Evolutionary conservation across 2,113 vertebrate species (phyloP).

Genomic region (Tricholaema leucomelas): DNA sequence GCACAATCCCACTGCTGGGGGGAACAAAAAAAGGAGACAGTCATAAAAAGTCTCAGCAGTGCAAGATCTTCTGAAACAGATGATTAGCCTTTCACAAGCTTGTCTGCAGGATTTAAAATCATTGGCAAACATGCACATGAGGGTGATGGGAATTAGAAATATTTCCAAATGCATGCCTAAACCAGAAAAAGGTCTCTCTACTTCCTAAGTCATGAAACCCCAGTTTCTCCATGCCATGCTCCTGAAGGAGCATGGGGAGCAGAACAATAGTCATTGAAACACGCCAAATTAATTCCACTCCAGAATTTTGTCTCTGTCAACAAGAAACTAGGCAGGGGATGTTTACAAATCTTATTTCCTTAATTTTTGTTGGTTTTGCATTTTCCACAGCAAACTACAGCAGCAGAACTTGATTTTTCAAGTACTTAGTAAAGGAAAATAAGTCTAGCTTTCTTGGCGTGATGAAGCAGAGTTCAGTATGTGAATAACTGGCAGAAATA

Average conservation of each 20-base stretch:
- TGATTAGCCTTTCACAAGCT: not conserved
- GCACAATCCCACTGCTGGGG: not conserved
- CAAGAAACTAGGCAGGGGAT: not conserved
- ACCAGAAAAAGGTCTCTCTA: not conserved
- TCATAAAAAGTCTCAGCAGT: not conserved
- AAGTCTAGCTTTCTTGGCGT: not conserved
- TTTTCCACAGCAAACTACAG: not conserved
- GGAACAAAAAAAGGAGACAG: not conserved
- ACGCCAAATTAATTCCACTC: constrained; percentile 3
- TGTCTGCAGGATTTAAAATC: not conserved
- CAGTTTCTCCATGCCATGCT: not conserved
- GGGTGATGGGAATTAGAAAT: not conserved
- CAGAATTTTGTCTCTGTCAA: not conserved
- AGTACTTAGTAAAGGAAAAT: not conserved
- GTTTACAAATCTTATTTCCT: constrained; percentile 8
- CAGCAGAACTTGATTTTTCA: not conserved
- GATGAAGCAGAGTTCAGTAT: not conserved
- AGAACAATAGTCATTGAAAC: constrained; percentile 30
- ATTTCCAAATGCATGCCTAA: constrained; percentile 1
- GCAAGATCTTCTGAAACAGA: not conserved
- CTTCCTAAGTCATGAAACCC: constrained; percentile 9
- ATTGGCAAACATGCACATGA: not conserved
- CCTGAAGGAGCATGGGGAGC: not conserved
- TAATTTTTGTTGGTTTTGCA: not conserved
- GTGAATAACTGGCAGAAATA: not conserved